These are phyloP conservation scores for Drosophila ezoana DNA, from an alignment of 2,888 invertebrate species.

Conservation along the genomic window DNA sequence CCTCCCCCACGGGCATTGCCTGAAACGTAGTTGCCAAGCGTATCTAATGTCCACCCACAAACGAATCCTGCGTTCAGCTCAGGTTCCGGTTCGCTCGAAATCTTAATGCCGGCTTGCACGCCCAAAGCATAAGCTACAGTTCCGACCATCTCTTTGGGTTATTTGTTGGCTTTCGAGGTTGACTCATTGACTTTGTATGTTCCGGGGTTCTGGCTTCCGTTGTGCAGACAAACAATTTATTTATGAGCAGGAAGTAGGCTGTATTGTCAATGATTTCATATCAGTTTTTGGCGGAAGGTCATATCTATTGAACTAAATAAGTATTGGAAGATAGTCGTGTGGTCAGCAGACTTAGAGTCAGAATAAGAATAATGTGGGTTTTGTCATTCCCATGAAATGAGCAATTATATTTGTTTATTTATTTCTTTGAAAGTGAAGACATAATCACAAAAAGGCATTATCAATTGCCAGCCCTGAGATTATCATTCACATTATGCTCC, in stretches of 20 bases:
- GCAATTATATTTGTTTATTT: no score
- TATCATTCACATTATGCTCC: no score
- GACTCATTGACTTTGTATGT: slow-evolving; percentile 62
- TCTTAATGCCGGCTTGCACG: slow-evolving; percentile 13
- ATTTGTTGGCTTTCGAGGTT: slow-evolving; percentile 55
- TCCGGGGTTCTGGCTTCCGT: slow-evolving; percentile 18
- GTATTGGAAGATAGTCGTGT: slow-evolving; percentile 1
- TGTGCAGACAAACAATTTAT: slow-evolving; percentile 20
- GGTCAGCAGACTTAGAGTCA: not conserved
- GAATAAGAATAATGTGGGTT: no score
- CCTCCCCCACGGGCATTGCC: slow-evolving; percentile 52
- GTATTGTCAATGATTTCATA: slow-evolving; percentile 12
- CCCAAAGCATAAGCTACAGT: slow-evolving; percentile 35
- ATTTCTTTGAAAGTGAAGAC: no score
- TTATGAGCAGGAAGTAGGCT: slow-evolving; percentile 5
- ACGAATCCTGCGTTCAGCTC: slow-evolving; percentile 23
- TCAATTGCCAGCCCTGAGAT: no score
- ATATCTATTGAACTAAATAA: slow-evolving; percentile 7
- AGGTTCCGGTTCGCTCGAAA: slow-evolving; percentile 55
- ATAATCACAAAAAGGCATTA: no score
- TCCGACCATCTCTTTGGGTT: slow-evolving; percentile 50
- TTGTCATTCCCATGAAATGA: no score
- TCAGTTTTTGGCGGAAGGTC: not conserved
- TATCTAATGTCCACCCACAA: slow-evolving; percentile 48
- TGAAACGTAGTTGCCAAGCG: slow-evolving; percentile 58